Base-by-base conservation (phyloP, 2,113 vertebrate genomes). In the Chrysemys picta region DNA sequence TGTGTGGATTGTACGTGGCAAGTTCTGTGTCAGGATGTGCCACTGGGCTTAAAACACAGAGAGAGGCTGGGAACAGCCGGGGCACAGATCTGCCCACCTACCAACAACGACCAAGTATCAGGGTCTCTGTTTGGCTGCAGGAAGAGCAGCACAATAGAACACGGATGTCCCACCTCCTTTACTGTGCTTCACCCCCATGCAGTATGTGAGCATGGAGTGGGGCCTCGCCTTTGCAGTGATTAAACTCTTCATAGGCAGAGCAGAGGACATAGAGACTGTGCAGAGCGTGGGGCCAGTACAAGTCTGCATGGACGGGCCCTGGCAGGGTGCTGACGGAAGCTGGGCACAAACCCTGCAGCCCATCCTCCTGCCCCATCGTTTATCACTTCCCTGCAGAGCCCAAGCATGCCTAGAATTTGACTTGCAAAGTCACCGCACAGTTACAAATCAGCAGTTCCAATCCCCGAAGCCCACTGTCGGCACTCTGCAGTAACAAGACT, bases 91-190 rank as follows among this genome's bases (percentile, higher is more conserved):
- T 47, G 8, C 17, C 65, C 35, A 38, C 19, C 62, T 22, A 72
- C 35, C n/a, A 4, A 72, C 65, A 22, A 21, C 2, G 8, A 72
- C 31, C 35, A 69, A 17, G 31, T 19, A n/a, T 9, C 49, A 85
- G 76, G 65, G 29, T 19, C 14, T 75, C 24, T 57, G 22, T 57
- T 5, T 27, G 8, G 27, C 14, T 62, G 54, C 50, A 27, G 35
- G 50, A 62, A 83, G 10, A 88, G 14, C 27, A 54, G 80, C 47
- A 10, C 21, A 49, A 35, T 9, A 54, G 9, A 0, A 17, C 6
- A 5, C 27, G 65, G 29, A 35, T 11, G 22, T 53, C 1, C 0
- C 19, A 31, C 5, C 10, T 11, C 6, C 9, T 6, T 1, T 24
- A 31, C 69, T 10, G 24, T 24, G 29, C 7, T 53, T 9, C 16